phyloP scores from a whole-genome alignment of 2,113 vertebrate species.

The Nyctereutes procyonoides region DNA sequence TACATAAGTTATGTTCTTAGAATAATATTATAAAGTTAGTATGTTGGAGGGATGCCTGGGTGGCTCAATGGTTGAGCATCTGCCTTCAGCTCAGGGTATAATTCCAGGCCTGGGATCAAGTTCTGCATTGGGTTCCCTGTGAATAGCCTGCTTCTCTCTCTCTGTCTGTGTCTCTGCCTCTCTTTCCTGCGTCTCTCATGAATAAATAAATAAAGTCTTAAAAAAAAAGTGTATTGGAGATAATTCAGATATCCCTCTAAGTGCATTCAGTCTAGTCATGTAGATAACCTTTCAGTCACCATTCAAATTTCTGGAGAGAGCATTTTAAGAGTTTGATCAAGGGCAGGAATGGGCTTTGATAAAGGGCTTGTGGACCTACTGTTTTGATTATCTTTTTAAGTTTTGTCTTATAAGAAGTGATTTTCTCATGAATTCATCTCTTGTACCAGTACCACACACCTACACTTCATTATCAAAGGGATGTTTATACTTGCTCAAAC shows the following conservation, averaged over 20 bases:
- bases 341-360: no score
- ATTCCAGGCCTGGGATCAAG: no score
- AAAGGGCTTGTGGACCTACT: not conserved
- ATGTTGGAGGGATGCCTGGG: not conserved
- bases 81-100: no score
- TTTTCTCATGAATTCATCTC: not conserved
- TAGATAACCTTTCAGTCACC: not conserved
- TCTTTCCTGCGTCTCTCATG: no score
- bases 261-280: not conserved
- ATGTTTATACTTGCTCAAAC: not conserved
- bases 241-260: not conserved
- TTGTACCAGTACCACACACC: not conserved
- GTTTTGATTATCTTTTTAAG: not conserved
- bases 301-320: not conserved
- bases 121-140: no score
- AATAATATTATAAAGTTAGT: not conserved
- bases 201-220: no score
- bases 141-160: no score
- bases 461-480: not conserved
- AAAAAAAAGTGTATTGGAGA: not conserved
- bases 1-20: not conserved
- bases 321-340: not conserved
- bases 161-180: no score
- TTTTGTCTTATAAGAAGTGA: not conserved
- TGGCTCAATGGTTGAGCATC: no score